Percentiles rank a stretch among this genome's conserved stretches.
Conservation (phyloP, 2,888 invertebrate species). For the Rhingia campestris region DNA sequence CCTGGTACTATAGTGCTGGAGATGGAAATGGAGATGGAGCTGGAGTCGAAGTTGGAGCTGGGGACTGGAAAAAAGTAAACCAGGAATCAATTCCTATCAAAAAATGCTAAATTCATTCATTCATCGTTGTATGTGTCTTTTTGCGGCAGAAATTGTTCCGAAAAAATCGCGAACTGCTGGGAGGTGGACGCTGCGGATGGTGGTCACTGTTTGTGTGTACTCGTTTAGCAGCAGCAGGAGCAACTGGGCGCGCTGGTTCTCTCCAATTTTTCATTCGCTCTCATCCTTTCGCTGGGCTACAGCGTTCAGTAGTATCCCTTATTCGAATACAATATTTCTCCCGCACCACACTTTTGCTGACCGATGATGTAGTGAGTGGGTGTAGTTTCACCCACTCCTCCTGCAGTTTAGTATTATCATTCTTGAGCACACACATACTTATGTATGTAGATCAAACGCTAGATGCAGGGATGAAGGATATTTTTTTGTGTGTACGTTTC, state of each 20-base stretch:
- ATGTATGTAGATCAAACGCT: constrained; percentile 59
- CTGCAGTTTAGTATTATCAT: constrained; percentile 70
- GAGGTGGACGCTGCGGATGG: constrained; percentile 4
- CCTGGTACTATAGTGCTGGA: not conserved
- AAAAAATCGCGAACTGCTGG: constrained; percentile 59
- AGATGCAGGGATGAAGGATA: constrained; percentile 43
- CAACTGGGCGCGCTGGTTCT: constrained; percentile 54
- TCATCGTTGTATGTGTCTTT: constrained; percentile 73
- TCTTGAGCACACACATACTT: constrained; percentile 64
- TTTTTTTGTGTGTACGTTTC: constrained; percentile 8
- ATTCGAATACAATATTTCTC: constrained; percentile 63
- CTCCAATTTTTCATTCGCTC: constrained; percentile 65
- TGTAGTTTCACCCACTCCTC: constrained; percentile 53
- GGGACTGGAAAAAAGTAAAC: constrained; percentile 67
- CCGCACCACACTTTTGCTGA: constrained; percentile 31
- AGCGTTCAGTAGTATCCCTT: constrained; percentile 44
- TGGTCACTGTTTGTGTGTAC: constrained; percentile 51
- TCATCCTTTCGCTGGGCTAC: constrained; percentile 47
- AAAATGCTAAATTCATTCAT: constrained; percentile 74
- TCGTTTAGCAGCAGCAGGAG: not conserved
- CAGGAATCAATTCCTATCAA: constrained; percentile 75
- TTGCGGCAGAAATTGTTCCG: constrained; percentile 71
- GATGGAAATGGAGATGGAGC: constrained; percentile 42
- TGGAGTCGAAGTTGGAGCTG: not conserved
- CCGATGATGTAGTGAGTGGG: constrained; percentile 60